These are phyloP conservation scores for Vanessa tameamea DNA, from an alignment of 1,140 invertebrate species.

Conservation along the genomic window DNA sequence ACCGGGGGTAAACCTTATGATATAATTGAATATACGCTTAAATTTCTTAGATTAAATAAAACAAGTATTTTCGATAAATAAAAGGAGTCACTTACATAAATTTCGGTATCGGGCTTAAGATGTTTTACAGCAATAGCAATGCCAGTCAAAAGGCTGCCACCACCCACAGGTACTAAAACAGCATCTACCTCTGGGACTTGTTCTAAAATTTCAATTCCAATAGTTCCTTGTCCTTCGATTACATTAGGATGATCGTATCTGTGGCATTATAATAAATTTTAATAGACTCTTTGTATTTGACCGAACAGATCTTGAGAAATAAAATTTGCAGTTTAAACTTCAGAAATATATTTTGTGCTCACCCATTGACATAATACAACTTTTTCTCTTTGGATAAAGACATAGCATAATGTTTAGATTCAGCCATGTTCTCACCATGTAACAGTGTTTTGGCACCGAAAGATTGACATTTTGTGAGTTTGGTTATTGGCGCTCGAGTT, in stretches of 20 bases:
- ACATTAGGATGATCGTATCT: slow-evolving; percentile 88
- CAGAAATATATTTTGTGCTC: slow-evolving; percentile 16
- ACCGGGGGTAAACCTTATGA: no score
- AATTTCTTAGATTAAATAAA: background rate
- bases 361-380: slow-evolving; percentile 55
- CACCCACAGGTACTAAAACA: slow-evolving; percentile 85
- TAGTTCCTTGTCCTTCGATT: slow-evolving; percentile 86
- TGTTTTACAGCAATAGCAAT: slow-evolving; percentile 85
- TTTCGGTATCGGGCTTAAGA: slow-evolving; percentile 81
- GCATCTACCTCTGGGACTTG: slow-evolving; percentile 81
- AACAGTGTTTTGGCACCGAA: slow-evolving; percentile 50
- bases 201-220: slow-evolving; percentile 87
- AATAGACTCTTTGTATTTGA: no score
- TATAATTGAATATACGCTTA: background rate
- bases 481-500: slow-evolving; percentile 45
- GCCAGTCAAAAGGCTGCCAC: slow-evolving; percentile 86
- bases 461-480: slow-evolving; percentile 46
- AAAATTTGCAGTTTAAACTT: background rate
- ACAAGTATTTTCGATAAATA: no score
- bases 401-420: slow-evolving; percentile 48
- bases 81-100: slow-evolving; percentile 51
- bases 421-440: slow-evolving; percentile 47
- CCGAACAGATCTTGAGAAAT: no score
- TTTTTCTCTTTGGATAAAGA: slow-evolving; percentile 50
- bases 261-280: background rate